Evolutionary conservation across 92 coral and sea anemone genomes (phyloP), one percentile per base, ranked within the genome.

Genomic region (Isaurus tuberculatus): DNA sequence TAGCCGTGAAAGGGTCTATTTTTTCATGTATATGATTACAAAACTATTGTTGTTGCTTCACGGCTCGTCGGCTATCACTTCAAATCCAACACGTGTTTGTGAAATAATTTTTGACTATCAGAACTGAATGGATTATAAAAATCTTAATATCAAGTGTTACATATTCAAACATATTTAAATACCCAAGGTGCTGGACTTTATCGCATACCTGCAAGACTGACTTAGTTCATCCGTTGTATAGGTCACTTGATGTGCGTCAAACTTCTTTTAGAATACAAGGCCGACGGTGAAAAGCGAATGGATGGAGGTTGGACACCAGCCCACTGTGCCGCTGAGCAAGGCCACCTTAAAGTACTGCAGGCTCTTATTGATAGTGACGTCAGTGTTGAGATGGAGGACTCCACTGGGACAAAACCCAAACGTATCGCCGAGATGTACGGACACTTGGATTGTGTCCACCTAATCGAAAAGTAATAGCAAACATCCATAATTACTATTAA

Each of bases 291-390:
- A 69, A 92, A 94, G 97, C 99, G 94, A 85, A 96, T 92, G 99
- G 71, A 91, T 26, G 99, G 99, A 26, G 99, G 98, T 19, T 94
- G 98, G 96, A 96, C 99, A 42, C 95, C 99, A 48, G 99, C 98
- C 4, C 99, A 96, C 79, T 96, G 99, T 68, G 99, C 98, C 73
- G 98, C 99, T 84, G 99, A 94, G 71, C 84, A 86, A 20, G 98
- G 98, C 2, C 92, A 90, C 79, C 43, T 87, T 31, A 92, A 87
- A 33, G 89, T 94, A 90, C 81, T 96, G 80, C 92, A 87, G 91
- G 89, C 90, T 67, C 94, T 94, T 8, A 88, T 92, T 33, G 91
- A 85, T 7, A 85, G 79, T 44, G 91, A 83, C 20, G 92, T 83
- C 9, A 87, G 94, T 14, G 94, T 96, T 57, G 90, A 85, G 19